Conservation (phyloP, 2,888 invertebrate genomes). For the Nomada hirtipes region DNA sequence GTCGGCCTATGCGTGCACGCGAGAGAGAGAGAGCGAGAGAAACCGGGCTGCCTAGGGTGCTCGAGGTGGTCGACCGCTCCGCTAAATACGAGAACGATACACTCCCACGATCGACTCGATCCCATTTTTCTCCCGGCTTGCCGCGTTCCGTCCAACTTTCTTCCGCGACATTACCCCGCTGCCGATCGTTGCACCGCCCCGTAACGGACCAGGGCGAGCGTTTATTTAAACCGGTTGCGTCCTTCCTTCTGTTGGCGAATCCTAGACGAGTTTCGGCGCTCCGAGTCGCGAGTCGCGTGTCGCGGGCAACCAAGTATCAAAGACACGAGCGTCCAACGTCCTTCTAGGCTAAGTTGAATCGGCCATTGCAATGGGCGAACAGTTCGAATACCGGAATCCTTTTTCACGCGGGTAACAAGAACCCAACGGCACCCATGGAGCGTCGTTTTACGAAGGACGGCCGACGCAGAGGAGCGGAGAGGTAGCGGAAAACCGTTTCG, state of each 20-base stretch:
- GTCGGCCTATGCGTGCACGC: too few relatives aligned
- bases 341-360: neutral
- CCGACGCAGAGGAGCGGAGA: neutral
- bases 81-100: conserved; percentile 75
- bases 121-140: conserved; percentile 54
- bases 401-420: conserved; percentile 11
- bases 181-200: conserved; percentile 11
- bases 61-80: conserved; percentile 48
- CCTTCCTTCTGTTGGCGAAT: neutral
- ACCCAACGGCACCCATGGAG: conserved; percentile 17
- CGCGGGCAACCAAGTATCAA: neutral
- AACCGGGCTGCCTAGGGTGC: conserved; percentile 1
- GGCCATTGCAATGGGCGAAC: neutral
- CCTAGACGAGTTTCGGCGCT: neutral
- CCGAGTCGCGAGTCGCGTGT: neutral
- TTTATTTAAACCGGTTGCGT: conserved; percentile 1
- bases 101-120: conserved; percentile 71
- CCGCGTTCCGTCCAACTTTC: conserved; percentile 47
- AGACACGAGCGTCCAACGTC: neutral
- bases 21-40: conserved; percentile 26
- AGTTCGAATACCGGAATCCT: conserved; percentile 15
- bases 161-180: conserved; percentile 71
- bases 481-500: conserved; percentile 44
- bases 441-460: conserved; percentile 40
- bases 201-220: neutral